phyloP scores from a whole-genome alignment of 2,113 vertebrate genomes.

The Daubentonia madagascariensis region DNA sequence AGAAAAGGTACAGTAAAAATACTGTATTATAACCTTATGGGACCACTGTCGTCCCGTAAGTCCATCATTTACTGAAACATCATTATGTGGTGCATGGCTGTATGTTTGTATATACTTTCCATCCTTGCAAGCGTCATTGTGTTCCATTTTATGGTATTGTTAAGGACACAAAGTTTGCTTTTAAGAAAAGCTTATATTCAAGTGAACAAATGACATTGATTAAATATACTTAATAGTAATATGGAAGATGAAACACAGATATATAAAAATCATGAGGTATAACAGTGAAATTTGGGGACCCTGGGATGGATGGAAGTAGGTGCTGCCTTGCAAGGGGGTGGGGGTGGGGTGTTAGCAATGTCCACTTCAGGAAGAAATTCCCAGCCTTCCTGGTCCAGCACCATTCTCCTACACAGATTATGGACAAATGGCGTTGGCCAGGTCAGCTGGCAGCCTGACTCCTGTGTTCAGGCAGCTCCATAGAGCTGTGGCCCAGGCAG shows the following conservation, averaged over 20 bases:
- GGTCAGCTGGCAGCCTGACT: neutral
- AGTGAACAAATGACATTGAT: neutral
- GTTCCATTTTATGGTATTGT: neutral
- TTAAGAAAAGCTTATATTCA: neutral
- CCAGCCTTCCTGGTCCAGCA: too few species aligned
- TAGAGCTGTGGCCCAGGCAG: neutral
- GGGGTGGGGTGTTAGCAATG: neutral
- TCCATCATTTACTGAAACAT: too few species aligned
- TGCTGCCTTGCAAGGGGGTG: neutral
- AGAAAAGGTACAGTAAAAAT: too few species aligned
- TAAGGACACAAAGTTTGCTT: neutral
- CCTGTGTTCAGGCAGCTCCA: neutral
- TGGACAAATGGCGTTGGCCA: rapidly evolving
- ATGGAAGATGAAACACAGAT: neutral
- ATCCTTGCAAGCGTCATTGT: neutral
- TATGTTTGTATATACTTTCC: too few species aligned
- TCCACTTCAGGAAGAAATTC: neutral
- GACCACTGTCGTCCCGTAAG: too few species aligned
- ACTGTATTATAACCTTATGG: too few species aligned
- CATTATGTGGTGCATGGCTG: too few species aligned
- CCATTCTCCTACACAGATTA: neutral
- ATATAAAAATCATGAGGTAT: neutral
- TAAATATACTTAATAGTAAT: neutral
- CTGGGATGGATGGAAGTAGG: neutral
- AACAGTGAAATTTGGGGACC: too few species aligned